Conservation (phyloP, 2,113 vertebrate species). For the Casuarius casuarius region DNA sequence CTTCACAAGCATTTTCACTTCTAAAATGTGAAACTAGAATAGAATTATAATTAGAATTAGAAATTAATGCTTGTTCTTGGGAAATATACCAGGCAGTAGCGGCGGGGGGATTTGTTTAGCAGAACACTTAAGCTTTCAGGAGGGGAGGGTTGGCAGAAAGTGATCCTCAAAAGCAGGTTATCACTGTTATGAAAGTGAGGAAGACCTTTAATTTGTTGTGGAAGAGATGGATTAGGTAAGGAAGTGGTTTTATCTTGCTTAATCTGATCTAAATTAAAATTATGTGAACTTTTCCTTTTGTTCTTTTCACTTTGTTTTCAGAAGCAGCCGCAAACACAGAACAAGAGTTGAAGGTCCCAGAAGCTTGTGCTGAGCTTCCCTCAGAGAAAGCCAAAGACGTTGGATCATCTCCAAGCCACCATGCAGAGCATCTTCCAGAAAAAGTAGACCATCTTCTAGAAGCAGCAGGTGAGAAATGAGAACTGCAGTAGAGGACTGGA, state of each 20-base stretch:
- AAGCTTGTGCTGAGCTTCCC: neutral
- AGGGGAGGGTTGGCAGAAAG: neutral
- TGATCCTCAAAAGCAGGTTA: neutral
- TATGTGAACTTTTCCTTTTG: neutral
- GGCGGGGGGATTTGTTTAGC: neutral
- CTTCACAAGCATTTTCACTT: rapidly evolving
- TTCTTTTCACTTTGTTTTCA: neutral
- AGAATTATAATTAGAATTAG: too few relatives aligned
- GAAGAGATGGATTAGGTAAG: rapidly evolving
- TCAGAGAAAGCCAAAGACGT: neutral
- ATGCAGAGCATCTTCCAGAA: rapidly evolving
- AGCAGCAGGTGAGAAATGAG: neutral
- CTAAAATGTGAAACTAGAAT: rapidly evolving
- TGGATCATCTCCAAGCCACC: neutral
- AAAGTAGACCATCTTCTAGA: rapidly evolving
- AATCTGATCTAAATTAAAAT: neutral
- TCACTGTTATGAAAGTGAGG: neutral
- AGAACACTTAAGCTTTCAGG: neutral
- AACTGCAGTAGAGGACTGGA: rapidly evolving
- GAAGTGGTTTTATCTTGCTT: neutral
- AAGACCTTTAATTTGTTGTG: neutral
- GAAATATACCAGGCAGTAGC: neutral
- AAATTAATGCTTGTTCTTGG: neutral
- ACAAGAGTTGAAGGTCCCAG: neutral
- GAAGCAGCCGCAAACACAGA: neutral